Conservation (phyloP, 1,140 invertebrate species). For the Ostrea edulis region DNA sequence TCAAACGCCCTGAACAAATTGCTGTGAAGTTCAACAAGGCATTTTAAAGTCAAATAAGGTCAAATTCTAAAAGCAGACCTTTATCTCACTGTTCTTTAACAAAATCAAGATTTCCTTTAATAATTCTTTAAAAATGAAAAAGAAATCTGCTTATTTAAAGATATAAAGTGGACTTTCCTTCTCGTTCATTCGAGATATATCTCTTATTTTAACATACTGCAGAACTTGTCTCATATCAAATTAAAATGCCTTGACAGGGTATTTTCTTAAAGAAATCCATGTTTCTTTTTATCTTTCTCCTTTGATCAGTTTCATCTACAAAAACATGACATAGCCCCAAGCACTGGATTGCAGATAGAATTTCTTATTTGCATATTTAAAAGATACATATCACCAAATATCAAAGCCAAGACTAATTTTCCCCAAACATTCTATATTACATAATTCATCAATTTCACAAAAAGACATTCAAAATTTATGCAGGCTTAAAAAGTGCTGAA, state of each 20-base stretch:
- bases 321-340: conserved; percentile 28
- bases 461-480: not conserved
- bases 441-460: conserved; percentile 29
- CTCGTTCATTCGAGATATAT: not conserved
- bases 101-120: not conserved
- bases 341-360: not conserved
- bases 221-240: not conserved
- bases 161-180: not conserved
- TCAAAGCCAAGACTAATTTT: conserved; percentile 21
- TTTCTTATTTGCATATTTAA: conserved; percentile 33
- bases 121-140: too few relatives aligned
- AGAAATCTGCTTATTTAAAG: too few relatives aligned
- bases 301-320: conserved; percentile 33
- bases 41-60: conserved; percentile 25
- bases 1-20: conserved; percentile 29
- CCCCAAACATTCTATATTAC: conserved; percentile 16
- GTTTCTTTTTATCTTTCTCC: conserved; percentile 29
- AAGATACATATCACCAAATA: conserved; percentile 19
- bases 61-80: not conserved
- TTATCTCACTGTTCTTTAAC: not conserved
- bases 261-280: conserved; percentile 18
- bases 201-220: not conserved
- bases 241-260: conserved; percentile 24
- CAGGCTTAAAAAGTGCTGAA: not conserved
- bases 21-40: conserved; percentile 12